phyloP scores from a whole-genome alignment of 2,888 invertebrate genomes.

The Girardia tigrina region DNA sequence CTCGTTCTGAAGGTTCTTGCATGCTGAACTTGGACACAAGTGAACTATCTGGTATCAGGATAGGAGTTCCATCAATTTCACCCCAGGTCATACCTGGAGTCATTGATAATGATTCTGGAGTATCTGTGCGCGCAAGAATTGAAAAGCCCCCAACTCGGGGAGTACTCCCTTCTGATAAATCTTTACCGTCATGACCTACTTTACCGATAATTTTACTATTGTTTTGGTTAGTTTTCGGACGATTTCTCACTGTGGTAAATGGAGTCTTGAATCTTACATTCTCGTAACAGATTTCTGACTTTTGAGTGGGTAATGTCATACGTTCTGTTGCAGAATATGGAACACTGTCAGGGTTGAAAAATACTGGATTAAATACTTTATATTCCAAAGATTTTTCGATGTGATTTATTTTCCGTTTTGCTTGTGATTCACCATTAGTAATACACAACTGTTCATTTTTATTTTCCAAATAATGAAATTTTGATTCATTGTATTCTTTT shows the following conservation, averaged over 20 bases:
- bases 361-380: conserved; percentile 1
- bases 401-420: too few species aligned
- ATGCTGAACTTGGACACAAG: background rate
- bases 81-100: background rate
- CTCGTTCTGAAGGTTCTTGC: background rate
- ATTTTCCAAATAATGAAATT: background rate
- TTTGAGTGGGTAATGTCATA: background rate
- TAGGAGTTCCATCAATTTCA: background rate
- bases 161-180: background rate
- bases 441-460: background rate
- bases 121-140: background rate
- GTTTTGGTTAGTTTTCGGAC: conserved; percentile 1
- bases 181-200: background rate
- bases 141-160: background rate
- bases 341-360: background rate
- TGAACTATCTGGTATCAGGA: background rate
- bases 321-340: background rate
- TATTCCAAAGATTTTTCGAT: too few species aligned
- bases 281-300: background rate
- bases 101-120: background rate
- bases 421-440: too few species aligned
- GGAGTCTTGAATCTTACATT: background rate
- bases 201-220: background rate
- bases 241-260: background rate
- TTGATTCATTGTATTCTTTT: conserved; percentile 11